These are phyloP conservation scores for Euwallacea similis DNA, from an alignment of 1,140 invertebrate genomes.

Conservation along the genomic window DNA sequence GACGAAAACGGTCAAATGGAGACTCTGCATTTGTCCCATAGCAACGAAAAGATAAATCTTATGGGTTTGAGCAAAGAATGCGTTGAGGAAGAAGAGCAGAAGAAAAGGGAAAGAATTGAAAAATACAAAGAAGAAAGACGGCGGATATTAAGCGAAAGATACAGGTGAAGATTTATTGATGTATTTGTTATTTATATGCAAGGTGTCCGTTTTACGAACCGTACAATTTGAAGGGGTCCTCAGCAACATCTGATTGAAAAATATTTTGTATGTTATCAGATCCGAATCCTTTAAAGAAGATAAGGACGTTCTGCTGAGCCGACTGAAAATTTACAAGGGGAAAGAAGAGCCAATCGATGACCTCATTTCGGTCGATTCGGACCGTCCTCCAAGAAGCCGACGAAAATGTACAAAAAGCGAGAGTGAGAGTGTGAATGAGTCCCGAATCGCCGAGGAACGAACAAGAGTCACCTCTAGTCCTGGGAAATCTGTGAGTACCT, in stretches of 20 bases:
- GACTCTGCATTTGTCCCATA: conserved; percentile 45
- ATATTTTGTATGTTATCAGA: conserved; percentile 50
- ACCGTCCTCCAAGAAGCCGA: conserved; percentile 23
- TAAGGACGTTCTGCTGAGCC: conserved; percentile 54
- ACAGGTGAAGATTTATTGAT: conserved; percentile 35
- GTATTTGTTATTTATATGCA: neutral
- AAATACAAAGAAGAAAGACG: conserved; percentile 91
- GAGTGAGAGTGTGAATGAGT: conserved; percentile 32
- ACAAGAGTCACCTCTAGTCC: conserved; percentile 18
- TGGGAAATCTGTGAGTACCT: conserved; percentile 15
- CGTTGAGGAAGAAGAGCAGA: conserved; percentile 42
- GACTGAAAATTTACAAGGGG: conserved; percentile 49
- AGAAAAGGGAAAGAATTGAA: conserved; percentile 79
- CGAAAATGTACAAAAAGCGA: conserved; percentile 40
- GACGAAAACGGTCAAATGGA: conserved; percentile 50
- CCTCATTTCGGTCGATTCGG: conserved; percentile 12
- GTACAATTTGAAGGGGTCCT: neutral
- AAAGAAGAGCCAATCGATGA: conserved; percentile 40
- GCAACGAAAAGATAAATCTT: conserved; percentile 42
- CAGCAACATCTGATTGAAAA: neutral
- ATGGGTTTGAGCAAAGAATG: conserved; percentile 34
- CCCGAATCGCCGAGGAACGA: conserved; percentile 14
- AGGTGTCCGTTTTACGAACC: neutral
- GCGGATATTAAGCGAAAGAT: conserved; percentile 79
- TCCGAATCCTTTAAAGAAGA: conserved; percentile 76